phyloP scores from a whole-genome alignment of 2,113 vertebrate genomes.

The Mionectes macconnelli region DNA sequence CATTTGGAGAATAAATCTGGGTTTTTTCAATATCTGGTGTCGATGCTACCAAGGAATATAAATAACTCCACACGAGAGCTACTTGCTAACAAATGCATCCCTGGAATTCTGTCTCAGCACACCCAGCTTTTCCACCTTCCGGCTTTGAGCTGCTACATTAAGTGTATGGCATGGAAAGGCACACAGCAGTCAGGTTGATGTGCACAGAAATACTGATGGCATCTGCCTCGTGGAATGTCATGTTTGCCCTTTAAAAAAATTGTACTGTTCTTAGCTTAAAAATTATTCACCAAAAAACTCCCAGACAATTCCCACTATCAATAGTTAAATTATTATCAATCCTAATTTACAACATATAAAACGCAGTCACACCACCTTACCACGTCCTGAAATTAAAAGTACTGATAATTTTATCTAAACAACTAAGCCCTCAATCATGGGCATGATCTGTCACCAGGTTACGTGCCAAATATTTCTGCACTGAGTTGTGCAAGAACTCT shows the following conservation, averaged over 20 bases:
- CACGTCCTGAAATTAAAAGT: not conserved
- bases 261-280: not conserved
- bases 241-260: not conserved
- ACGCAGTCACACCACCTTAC: not conserved
- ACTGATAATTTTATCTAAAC: not conserved
- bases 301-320: not conserved
- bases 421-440: not conserved
- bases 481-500: not conserved
- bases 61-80: conserved; percentile 21
- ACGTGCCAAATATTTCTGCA: not conserved
- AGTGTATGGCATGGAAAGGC: not conserved
- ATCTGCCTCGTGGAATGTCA: not conserved
- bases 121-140: not conserved
- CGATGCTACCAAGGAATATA: not conserved
- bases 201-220: not conserved
- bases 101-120: not conserved
- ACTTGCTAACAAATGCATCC: conserved; percentile 16
- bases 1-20: not conserved
- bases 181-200: not conserved
- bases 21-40: not conserved
- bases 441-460: not conserved
- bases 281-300: not conserved
- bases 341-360: not conserved
- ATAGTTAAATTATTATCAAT: not conserved
- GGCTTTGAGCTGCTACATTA: not conserved